These are phyloP conservation scores for Ptychoptera contaminata DNA, from an alignment of 2,888 invertebrate species.

Conservation along the genomic window DNA sequence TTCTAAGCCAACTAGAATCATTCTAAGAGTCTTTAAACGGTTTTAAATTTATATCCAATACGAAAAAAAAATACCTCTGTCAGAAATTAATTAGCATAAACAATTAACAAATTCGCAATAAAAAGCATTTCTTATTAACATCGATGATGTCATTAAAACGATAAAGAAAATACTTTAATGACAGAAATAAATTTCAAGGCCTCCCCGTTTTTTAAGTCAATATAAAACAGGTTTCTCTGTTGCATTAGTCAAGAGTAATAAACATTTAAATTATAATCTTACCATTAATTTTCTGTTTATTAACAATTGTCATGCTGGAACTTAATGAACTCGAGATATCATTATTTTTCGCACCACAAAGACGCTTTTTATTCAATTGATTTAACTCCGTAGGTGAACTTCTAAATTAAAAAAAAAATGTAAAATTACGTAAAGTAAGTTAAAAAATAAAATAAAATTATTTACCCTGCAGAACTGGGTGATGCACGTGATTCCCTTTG, in stretches of 20 bases:
- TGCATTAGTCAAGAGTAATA: background rate
- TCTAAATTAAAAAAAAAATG: background rate
- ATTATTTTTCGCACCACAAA: constrained; percentile 20
- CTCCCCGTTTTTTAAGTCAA: background rate
- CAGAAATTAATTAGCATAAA: no score
- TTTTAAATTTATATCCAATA: no score
- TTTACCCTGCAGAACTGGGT: constrained; percentile 4
- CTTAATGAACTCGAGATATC: constrained; percentile 28
- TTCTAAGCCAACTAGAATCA: no score
- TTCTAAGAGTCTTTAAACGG: no score
- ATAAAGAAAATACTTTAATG: no score
- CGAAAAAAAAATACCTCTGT: no score
- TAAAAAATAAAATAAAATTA: background rate
- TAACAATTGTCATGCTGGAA: constrained; percentile 18
- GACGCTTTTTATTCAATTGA: constrained; percentile 21
- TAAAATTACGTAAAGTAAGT: no score
- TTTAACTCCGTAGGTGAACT: constrained; percentile 18
- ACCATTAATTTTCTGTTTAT: background rate
- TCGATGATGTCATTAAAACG: no score
- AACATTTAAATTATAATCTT: background rate
- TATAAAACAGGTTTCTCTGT: background rate
- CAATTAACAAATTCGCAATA: no score
- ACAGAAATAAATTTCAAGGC: no score
- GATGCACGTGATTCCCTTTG: constrained; percentile 9
- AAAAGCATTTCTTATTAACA: no score